These are phyloP conservation scores for Augiades crinisus DNA, from an alignment of 2,888 invertebrate species.

Conservation along the genomic window DNA sequence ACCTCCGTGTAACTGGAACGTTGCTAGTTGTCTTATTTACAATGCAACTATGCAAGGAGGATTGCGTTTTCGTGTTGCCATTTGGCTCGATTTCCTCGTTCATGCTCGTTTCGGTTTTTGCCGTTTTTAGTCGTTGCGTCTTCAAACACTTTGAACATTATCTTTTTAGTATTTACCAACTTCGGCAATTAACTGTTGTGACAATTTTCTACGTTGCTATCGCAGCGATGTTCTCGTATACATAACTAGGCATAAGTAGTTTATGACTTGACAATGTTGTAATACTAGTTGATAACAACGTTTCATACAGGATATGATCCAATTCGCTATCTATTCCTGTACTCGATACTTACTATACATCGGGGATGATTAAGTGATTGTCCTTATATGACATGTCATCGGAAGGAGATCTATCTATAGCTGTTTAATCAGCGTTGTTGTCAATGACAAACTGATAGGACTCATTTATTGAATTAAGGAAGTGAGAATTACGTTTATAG, in stretches of 20 bases:
- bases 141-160: too few relatives aligned
- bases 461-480: not conserved
- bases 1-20: not conserved
- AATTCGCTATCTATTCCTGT: slow-evolving; percentile 42
- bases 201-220: not conserved
- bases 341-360: slow-evolving; percentile 21
- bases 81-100: not conserved
- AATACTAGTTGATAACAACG: slow-evolving; percentile 17
- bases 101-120: too few relatives aligned
- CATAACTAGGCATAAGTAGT: not conserved
- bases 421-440: not conserved
- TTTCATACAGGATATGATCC: slow-evolving; percentile 45
- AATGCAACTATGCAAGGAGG: not conserved
- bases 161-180: too few relatives aligned
- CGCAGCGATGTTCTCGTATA: not conserved
- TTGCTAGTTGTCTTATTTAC: not conserved
- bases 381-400: slow-evolving; percentile 7
- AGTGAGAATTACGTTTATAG: not conserved
- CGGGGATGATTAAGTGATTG: slow-evolving; percentile 17
- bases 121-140: too few relatives aligned
- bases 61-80: not conserved
- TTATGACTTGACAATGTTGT: slow-evolving; percentile 9
- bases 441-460: not conserved
- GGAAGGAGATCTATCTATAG: not conserved
- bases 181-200: not conserved